Evolutionary conservation across 1,140 invertebrate genomes (phyloP).

Genomic region (Saccostrea echinata): DNA sequence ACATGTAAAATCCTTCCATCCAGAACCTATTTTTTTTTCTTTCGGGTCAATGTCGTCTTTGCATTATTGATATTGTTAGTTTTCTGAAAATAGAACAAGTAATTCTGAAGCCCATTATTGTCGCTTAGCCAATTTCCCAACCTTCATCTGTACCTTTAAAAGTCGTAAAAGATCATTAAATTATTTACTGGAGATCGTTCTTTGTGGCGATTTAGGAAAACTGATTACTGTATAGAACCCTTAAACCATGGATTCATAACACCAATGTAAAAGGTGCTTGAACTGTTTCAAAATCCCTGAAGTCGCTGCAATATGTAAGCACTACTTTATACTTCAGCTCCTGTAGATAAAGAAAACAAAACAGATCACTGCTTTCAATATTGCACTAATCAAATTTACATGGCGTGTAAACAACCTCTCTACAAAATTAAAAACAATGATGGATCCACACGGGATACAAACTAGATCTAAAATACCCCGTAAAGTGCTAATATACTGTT

Average conservation of each 20-base stretch:
- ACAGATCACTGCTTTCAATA: neutral
- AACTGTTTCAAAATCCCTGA: neutral
- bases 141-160: neutral
- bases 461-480: neutral
- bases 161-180: neutral
- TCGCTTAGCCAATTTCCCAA: neutral
- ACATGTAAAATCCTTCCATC: no score
- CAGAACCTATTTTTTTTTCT: neutral
- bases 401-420: conserved; percentile 19
- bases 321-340: no score
- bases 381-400: neutral
- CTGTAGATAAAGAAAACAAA: neutral
- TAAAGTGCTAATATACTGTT: neutral
- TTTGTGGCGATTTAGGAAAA: neutral
- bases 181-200: neutral
- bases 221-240: neutral
- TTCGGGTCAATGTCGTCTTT: neutral
- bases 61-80: neutral
- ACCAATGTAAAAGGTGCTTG: neutral
- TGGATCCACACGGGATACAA: neutral
- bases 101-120: neutral
- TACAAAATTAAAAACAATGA: conserved; percentile 1
- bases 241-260: neutral
- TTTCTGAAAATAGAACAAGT: neutral
- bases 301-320: neutral